Evolutionary conservation across 2,113 vertebrate species (phyloP).

Genomic region (Gallinago undulata): DNA sequence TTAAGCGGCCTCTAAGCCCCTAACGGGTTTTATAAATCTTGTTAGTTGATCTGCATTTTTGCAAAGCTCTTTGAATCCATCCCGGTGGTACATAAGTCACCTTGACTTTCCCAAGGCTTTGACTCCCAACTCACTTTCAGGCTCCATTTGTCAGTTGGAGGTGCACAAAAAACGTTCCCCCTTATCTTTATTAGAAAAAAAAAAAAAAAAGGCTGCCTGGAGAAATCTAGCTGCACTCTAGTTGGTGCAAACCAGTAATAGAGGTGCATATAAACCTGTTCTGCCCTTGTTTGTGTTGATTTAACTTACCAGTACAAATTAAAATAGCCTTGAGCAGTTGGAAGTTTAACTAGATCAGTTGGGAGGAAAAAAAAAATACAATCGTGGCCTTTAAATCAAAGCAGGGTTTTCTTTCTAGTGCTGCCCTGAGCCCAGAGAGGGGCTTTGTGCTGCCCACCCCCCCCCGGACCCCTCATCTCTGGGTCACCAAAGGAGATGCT

Average conservation of each 20-base stretch:
- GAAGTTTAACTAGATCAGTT: conserved; percentile 58
- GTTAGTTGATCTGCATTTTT: conserved; percentile 70
- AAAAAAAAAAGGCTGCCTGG: conserved; percentile 6
- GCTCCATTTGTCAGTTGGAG: conserved; percentile 62
- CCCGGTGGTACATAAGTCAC: conserved; percentile 42
- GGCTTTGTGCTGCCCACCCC: neutral
- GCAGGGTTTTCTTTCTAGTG: neutral
- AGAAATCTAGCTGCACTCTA: conserved; percentile 23
- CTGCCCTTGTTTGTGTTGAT: conserved; percentile 64
- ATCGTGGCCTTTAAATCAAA: conserved; percentile 15
- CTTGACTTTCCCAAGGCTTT: conserved; percentile 51
- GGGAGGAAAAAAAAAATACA: neutral
- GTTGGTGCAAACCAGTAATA: neutral
- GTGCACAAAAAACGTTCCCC: neutral
- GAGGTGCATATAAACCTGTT: conserved; percentile 53
- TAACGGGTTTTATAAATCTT: conserved; percentile 64
- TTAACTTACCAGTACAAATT: conserved; percentile 63
- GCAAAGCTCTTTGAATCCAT: conserved; percentile 58
- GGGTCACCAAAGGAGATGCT: neutral
- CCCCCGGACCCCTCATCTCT: neutral
- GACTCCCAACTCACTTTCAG: conserved; percentile 59
- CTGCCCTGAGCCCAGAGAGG: neutral
- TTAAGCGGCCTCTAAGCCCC: conserved; percentile 50
- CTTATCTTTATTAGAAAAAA: conserved; percentile 31
- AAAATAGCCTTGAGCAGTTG: conserved; percentile 61